phyloP scores from a whole-genome alignment of 2,113 vertebrate genomes.

The Leucoraja erinaceus region DNA sequence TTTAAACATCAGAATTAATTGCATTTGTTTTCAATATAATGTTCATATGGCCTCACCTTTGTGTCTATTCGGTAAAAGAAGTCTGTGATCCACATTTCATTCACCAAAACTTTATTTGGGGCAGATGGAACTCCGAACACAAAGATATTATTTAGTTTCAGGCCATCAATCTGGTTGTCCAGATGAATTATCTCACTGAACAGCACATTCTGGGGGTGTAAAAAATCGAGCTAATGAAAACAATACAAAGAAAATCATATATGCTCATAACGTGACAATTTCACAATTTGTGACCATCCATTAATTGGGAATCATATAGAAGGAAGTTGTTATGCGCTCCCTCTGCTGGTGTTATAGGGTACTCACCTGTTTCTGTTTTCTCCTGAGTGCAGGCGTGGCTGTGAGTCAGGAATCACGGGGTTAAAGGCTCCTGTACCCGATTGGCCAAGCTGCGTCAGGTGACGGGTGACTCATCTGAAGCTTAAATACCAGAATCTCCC shows the following conservation, averaged over 20 bases:
- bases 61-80: slow-evolving; percentile 70
- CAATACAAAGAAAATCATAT: background rate
- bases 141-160: slow-evolving; percentile 60
- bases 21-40: background rate
- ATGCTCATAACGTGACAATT: background rate
- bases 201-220: slow-evolving; percentile 57
- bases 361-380: no score
- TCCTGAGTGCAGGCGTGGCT: no score
- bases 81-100: slow-evolving; percentile 56
- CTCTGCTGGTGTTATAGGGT: no score
- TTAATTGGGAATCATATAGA: background rate
- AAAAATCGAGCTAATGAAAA: background rate
- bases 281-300: background rate
- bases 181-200: slow-evolving; percentile 61
- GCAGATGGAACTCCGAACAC: slow-evolving; percentile 68
- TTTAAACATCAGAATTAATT: background rate
- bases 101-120: slow-evolving; percentile 68
- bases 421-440: no score
- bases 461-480: no score
- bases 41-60: slow-evolving; percentile 55
- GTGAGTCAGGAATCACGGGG: no score
- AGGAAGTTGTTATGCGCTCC: no score
- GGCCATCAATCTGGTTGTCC: slow-evolving; percentile 54
- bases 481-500: no score
- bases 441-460: no score